A percentile compares a stretch with the other conserved stretches of the same genome.
These are phyloP conservation scores for Lithophane ornitopus DNA, from an alignment of 2,888 invertebrate genomes.

Conservation along the genomic window DNA sequence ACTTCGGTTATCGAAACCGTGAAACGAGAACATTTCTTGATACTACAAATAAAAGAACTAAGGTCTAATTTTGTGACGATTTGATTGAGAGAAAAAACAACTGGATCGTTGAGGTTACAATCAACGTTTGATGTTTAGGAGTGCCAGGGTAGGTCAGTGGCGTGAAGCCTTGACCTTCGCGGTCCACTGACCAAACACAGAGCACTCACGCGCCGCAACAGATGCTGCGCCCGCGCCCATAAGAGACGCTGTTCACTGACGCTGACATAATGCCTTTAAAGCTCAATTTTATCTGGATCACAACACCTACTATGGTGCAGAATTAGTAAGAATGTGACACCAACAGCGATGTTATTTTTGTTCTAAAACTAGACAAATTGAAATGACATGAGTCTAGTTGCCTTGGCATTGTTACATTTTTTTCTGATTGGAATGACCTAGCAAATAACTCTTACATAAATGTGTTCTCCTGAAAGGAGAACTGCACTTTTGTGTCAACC, in stretches of 20 bases:
- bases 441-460: background rate
- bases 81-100: conserved; percentile 55
- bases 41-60: conserved; percentile 43
- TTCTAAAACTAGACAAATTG: conserved; percentile 7
- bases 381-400: background rate
- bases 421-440: background rate
- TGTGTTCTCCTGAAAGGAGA: background rate
- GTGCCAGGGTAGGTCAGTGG: conserved; percentile 75
- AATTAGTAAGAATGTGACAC: conserved; percentile 20
- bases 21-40: conserved; percentile 74
- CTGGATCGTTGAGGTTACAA: conserved; percentile 65
- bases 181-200: conserved; percentile 85
- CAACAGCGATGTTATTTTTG: conserved; percentile 9
- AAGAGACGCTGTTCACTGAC: conserved; percentile 68
- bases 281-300: conserved; percentile 51
- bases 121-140: conserved; percentile 64
- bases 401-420: conserved; percentile 2
- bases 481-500: background rate
- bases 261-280: conserved; percentile 69
- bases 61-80: conserved; percentile 28
- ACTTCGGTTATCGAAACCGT: conserved; percentile 81
- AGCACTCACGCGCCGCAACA: conserved; percentile 79
- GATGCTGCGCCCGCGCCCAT: conserved; percentile 82
- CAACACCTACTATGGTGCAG: conserved; percentile 32
- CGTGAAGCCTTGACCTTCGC: conserved; percentile 87